Conservation (phyloP, 2,113 vertebrate species). For the Gymnocephalus cernua region DNA sequence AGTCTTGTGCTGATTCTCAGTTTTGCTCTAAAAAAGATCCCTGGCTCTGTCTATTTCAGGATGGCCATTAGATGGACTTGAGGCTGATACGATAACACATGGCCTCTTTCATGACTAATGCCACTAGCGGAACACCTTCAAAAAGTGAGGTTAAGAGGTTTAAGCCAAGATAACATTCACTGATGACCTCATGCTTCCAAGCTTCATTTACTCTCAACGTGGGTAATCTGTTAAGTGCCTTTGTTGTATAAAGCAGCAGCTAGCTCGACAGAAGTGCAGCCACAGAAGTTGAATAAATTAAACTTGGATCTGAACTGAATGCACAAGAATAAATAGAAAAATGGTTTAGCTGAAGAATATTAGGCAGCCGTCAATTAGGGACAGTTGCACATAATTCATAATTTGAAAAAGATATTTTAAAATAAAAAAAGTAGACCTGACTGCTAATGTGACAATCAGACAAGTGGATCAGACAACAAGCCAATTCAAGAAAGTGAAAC, state of each 20-base stretch:
- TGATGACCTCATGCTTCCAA: constrained; percentile 3
- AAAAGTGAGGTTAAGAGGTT: constrained; percentile 29
- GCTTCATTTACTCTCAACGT: not conserved
- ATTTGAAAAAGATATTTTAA: not conserved
- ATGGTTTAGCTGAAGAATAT: not conserved
- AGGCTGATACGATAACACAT: constrained; percentile 26
- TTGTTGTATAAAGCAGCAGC: not conserved
- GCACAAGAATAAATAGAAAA: not conserved
- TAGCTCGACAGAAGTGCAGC: not conserved
- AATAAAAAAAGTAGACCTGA: not conserved
- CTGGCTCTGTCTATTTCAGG: constrained; percentile 15
- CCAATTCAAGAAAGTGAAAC: not conserved
- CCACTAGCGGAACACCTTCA: not conserved
- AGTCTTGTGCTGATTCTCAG: not conserved
- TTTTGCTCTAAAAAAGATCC: not conserved
- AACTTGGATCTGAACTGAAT: not conserved
- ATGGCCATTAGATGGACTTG: constrained; percentile 24
- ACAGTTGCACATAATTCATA: not conserved
- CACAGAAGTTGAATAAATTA: not conserved
- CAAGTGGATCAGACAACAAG: not conserved
- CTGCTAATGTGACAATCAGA: not conserved
- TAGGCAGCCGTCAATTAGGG: not conserved
- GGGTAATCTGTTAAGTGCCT: not conserved
- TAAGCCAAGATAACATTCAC: constrained; percentile 24
- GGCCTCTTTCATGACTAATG: constrained; percentile 32